Percentiles rank a stretch among this genome's conserved stretches.
Evolutionary conservation across 2,797 vertebrate genomes (phyloP).

Genomic region (Gila robusta): DNA sequence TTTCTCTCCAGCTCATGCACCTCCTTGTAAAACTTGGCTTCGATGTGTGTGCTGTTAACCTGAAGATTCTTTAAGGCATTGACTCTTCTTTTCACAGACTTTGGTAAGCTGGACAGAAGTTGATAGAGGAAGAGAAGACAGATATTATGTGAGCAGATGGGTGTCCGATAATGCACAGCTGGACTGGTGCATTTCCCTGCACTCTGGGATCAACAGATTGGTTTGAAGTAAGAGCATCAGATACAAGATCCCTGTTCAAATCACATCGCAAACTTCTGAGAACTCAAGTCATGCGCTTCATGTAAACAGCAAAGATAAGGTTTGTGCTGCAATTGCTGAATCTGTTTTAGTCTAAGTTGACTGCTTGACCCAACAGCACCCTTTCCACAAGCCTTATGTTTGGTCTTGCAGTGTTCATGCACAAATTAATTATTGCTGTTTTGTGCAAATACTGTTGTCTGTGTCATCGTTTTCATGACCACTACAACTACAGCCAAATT

Average conservation of each 20-base stretch:
- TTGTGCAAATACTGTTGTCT: slow-evolving; percentile 1
- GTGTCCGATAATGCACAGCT: slow-evolving; percentile 36
- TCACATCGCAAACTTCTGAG: neutral
- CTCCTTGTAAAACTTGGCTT: slow-evolving; percentile 90
- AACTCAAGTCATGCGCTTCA: neutral
- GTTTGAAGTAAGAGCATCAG: neutral
- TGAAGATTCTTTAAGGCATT: slow-evolving; percentile 91
- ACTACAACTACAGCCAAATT: neutral
- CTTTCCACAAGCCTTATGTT: slow-evolving; percentile 6
- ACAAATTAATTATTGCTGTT: neutral
- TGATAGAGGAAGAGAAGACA: slow-evolving; percentile 28
- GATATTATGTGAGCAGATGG: slow-evolving; percentile 44
- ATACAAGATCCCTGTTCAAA: slow-evolving; percentile 30
- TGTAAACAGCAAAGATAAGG: slow-evolving; percentile 1
- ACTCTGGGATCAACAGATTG: slow-evolving; percentile 32
- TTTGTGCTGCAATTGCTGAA: neutral
- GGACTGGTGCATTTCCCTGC: slow-evolving; percentile 39
- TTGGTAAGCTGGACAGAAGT: slow-evolving; percentile 81
- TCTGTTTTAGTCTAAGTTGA: neutral
- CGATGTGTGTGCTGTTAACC: slow-evolving; percentile 88
- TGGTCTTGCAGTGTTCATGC: neutral
- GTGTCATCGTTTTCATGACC: neutral
- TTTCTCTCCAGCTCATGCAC: slow-evolving; percentile 90
- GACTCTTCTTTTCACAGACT: slow-evolving; percentile 88
- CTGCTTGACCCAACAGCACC: neutral